Base-by-base conservation (phyloP, 1,140 invertebrate species). In the Anastrepha obliqua region DNA sequence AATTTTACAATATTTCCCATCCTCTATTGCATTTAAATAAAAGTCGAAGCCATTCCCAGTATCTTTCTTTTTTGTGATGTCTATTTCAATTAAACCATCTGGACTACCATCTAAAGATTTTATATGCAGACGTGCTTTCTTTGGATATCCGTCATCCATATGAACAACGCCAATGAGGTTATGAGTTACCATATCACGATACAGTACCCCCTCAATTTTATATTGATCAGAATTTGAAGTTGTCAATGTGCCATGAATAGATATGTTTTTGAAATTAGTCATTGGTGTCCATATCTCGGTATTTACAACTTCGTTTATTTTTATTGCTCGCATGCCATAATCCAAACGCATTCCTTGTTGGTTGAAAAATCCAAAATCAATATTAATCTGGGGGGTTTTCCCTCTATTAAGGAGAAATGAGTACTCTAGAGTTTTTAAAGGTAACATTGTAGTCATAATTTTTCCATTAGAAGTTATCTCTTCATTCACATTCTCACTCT, bases 221-320 rank as follows among this genome's bases (percentile, higher is more conserved):
- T 90, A 92, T 15, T 90, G 90, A 7, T 89, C 85, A 3, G 89
- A 59, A 87, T 91, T 89, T 0, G 65, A 65, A 1, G 87, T 58
- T 42, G 64, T 90, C 6, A 91, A n/a, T 0, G 91, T 91, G 3
- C 91, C 91, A 39, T 92, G 90, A 90, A 93, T 90, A 3, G 92
- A 93, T 7, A 93, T 90, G 81, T 93, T 93, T 0, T 89, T 87
- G 88, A 89, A 93, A 74, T 91, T 90, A 60, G 90, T 89, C 11
- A 93, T 67, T 3, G 92, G 92, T 17, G 92, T 93, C 90, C 90
- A 91, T 8, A 93, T 86, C 39, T 93, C 92, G 42, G 92, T 89
- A 64, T 93, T 92, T 70, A 93, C 90, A 39, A 91, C 89, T 58
- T 93, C 90, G 17, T 90, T 87, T 42, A 89, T 90, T 47, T 90